Evolutionary conservation across 2,113 vertebrate genomes (phyloP).

Genomic region (Cryptomyrus ogoouensis): DNA sequence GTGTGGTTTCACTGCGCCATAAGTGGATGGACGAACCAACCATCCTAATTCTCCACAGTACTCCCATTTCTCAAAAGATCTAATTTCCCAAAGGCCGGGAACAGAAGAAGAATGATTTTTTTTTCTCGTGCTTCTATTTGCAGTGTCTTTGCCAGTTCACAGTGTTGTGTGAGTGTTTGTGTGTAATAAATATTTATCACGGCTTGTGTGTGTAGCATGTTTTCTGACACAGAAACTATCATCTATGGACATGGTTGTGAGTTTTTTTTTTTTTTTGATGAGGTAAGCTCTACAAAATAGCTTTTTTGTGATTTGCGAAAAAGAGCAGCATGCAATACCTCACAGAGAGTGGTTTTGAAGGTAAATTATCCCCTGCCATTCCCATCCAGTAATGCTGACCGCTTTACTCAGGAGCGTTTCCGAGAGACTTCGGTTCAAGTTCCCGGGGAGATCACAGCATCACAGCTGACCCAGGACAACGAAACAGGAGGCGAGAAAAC

Average conservation of each 20-base stretch:
- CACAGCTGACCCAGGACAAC: constrained; percentile 29
- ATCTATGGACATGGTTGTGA: constrained; percentile 6
- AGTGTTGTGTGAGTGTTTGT: not conserved
- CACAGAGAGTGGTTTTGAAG: constrained; percentile 44
- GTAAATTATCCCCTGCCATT: constrained; percentile 3
- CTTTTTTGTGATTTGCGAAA: not conserved
- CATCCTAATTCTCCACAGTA: not conserved
- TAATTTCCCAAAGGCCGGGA: not conserved
- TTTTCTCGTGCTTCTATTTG: not conserved
- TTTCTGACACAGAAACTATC: constrained; percentile 41
- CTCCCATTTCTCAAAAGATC: not conserved
- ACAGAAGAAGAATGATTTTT: not conserved
- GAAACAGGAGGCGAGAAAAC: constrained; percentile 33
- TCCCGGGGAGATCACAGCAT: constrained; percentile 26
- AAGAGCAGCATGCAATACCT: constrained; percentile 32
- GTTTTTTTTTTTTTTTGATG: constrained; percentile 20
- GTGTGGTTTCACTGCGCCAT: not conserved
- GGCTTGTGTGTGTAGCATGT: constrained; percentile 41
- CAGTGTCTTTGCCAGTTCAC: not conserved
- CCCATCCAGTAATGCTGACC: not conserved
- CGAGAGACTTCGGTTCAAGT: not conserved
- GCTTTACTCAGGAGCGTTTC: not conserved
- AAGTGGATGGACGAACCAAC: not conserved
- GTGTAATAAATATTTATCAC: constrained; percentile 39
- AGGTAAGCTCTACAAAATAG: constrained; percentile 15